phyloP scores from a whole-genome alignment of 2,113 vertebrate species.

The Rhagologus leucostigma region DNA sequence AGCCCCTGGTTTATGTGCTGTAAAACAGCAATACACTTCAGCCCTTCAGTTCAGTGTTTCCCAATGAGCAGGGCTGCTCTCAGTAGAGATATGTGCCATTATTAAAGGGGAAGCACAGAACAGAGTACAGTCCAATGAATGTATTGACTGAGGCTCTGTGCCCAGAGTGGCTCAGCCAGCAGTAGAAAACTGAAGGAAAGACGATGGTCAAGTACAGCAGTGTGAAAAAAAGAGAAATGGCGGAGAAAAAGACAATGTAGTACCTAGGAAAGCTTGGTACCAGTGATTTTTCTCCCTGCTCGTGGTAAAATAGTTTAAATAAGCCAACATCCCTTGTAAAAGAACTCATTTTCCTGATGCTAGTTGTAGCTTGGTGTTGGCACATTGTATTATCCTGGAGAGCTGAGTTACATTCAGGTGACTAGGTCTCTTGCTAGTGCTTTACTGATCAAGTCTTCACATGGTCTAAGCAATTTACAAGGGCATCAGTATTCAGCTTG shows the following conservation, averaged over 20 bases:
- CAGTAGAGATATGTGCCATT: not conserved
- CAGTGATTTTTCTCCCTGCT: not conserved
- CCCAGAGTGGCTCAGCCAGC: not conserved
- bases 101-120: not conserved
- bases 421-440: not conserved
- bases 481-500: not conserved
- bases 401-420: not conserved
- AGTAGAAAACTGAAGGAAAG: not conserved
- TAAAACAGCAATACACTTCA: not conserved
- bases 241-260: not conserved
- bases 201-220: not conserved
- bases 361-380: not conserved
- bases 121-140: not conserved
- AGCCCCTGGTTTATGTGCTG: not conserved
- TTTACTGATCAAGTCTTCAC: not conserved
- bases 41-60: not conserved
- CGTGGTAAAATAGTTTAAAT: not conserved
- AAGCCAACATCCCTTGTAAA: not conserved
- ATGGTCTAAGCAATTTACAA: not conserved
- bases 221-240: not conserved
- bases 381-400: not conserved
- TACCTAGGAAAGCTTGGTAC: not conserved
- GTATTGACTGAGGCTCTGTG: not conserved
- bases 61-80: not conserved
- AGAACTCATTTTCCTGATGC: not conserved